Conservation (phyloP, 2,113 vertebrate genomes). For the Eurypyga helias region DNA sequence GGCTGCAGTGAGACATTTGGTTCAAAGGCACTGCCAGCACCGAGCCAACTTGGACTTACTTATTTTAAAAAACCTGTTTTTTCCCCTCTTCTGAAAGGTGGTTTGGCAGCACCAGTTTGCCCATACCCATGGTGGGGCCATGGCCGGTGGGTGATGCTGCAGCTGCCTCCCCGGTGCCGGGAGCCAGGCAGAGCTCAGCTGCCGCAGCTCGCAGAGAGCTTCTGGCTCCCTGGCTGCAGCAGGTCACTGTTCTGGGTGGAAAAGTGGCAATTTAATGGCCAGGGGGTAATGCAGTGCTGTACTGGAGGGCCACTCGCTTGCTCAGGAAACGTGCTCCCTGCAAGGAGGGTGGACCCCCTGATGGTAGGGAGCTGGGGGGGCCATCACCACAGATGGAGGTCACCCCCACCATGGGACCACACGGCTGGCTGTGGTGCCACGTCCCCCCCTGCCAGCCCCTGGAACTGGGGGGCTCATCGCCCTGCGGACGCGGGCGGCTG, state of each 20-base stretch:
- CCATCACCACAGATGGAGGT: neutral
- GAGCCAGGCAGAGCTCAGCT: neutral
- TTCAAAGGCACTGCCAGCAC: neutral
- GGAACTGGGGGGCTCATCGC: neutral
- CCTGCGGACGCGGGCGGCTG: too few species aligned
- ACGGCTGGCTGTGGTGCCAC: rapidly evolving
- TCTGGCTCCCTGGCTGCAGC: neutral
- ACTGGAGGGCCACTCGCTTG: neutral
- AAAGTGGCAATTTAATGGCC: neutral
- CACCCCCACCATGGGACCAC: too few species aligned
- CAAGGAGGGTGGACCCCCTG: neutral
- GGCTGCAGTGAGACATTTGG: neutral
- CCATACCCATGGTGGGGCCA: rapidly evolving
- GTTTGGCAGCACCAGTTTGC: neutral
- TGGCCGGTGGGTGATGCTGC: neutral
- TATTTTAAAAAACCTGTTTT: neutral
- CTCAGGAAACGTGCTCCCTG: too few species aligned
- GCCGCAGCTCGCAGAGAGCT: neutral
- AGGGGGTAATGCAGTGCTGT: neutral
- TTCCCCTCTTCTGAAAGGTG: neutral
- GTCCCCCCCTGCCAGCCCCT: too few species aligned
- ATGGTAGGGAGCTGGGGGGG: neutral
- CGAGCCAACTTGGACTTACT: neutral
- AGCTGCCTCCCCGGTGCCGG: neutral
- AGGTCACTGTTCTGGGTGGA: neutral